Percentiles rank a stretch among this genome's conserved stretches.
Conservation (phyloP, 2,113 vertebrate genomes). For the Aplodontia rufa region DNA sequence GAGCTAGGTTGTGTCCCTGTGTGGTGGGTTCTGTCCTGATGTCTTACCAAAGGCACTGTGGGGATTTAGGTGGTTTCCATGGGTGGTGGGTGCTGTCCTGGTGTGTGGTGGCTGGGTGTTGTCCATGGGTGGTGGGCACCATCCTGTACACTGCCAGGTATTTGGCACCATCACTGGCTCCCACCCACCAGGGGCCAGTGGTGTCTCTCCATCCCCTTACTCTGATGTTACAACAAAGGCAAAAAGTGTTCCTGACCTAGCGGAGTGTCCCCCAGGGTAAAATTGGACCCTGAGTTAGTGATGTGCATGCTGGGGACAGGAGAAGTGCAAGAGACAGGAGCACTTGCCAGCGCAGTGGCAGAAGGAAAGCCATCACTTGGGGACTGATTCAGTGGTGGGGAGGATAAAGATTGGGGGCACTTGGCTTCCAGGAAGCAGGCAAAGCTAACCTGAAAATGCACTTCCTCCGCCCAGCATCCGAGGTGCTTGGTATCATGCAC, state of each 20-base stretch:
- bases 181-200: rapidly evolving
- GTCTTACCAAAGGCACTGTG: no score
- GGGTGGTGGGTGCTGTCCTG: no score
- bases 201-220: rapidly evolving
- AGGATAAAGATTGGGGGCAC: rapidly evolving
- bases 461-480: neutral
- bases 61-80: no score
- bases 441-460: no score
- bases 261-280: rapidly evolving
- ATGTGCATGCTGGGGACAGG: neutral
- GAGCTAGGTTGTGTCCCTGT: no score
- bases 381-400: rapidly evolving
- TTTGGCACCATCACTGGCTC: rapidly evolving
- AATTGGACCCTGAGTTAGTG: neutral
- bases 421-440: neutral
- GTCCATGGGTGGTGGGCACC: no score
- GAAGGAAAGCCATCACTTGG: rapidly evolving
- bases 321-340: neutral
- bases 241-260: neutral
- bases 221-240: neutral
- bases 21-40: no score
- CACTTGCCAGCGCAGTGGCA: rapidly evolving
- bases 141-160: rapidly evolving
- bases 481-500: rapidly evolving
- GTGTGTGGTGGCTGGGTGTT: no score